A percentile compares a stretch with the other conserved stretches of the same genome.
These are phyloP conservation scores for Rhyzopertha dominica DNA, from an alignment of 1,140 invertebrate genomes.

Conservation along the genomic window DNA sequence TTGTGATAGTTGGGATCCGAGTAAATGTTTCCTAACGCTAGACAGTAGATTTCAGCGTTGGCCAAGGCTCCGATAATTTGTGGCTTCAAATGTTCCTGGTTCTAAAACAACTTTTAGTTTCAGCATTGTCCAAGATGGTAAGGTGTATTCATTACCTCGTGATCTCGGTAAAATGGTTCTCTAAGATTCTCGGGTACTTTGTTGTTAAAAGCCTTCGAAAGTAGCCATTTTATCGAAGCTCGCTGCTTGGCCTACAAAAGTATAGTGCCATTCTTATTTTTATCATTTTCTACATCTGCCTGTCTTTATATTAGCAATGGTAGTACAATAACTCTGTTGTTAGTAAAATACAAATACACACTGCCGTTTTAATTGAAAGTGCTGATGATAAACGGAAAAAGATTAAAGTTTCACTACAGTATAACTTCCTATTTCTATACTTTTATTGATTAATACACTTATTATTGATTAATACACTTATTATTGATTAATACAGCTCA, in stretches of 20 bases:
- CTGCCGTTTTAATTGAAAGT: neutral
- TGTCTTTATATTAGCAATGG: neutral
- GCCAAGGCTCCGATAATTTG: slow-evolving; percentile 86
- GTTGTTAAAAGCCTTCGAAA: slow-evolving; percentile 95
- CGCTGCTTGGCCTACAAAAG: slow-evolving; percentile 88
- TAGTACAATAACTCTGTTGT: neutral
- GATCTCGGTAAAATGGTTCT: slow-evolving; percentile 93
- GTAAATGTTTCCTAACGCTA: slow-evolving; percentile 93
- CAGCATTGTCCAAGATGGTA: slow-evolving; percentile 3
- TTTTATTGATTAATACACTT: too few species aligned
- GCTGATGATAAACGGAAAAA: neutral
- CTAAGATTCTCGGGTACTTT: slow-evolving; percentile 88
- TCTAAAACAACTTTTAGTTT: slow-evolving; percentile 53
- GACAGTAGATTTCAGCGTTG: slow-evolving; percentile 93
- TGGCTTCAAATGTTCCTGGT: slow-evolving; percentile 89
- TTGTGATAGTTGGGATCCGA: slow-evolving; percentile 94
- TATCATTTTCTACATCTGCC: neutral
- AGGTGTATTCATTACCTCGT: slow-evolving; percentile 63
- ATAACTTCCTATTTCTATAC: slow-evolving; percentile 2
- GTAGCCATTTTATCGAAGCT: slow-evolving; percentile 95
- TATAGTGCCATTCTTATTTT: slow-evolving; percentile 4
- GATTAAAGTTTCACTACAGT: neutral
- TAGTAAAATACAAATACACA: neutral
- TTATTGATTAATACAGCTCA: too few species aligned
- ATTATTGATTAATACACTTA: too few species aligned